Base-by-base conservation (phyloP, 2,888 invertebrate genomes). In the Caenorhabditis virilis region DNA sequence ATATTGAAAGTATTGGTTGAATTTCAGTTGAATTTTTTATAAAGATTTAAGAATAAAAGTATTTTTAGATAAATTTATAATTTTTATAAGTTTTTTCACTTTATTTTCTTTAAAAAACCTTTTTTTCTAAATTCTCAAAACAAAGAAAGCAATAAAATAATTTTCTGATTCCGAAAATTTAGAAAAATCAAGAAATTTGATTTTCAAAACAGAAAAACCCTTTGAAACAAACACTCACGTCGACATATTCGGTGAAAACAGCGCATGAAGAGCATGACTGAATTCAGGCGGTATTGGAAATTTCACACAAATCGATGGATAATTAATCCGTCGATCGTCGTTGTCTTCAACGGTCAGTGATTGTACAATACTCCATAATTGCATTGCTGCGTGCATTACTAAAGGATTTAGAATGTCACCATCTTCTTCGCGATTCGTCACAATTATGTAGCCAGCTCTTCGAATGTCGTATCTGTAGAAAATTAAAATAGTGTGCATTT, bases 201-300 rank as follows among this genome's bases (percentile, higher is more conserved):
- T n/a, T n/a, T n/a, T n/a, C n/a, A n/a, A n/a, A n/a, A n/a, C n/a
- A n/a, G n/a, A n/a, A n/a, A n/a, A n/a, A n/a, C n/a, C n/a, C n/a
- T n/a, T n/a, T n/a, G n/a, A n/a, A 50, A 13, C 16, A 49, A 33
- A 36, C 25, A 72, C 76, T 60, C 53, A 76, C 78, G 76, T 75
- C 26, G 78, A 73, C 41, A 77, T 69, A 54, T 80, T 78, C 9
- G 77, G 76, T 11, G 76, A 52, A 47, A 78, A 68, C 26, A 80
- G 56, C 18, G 71, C 54, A 43, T 73, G 67, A 18, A 80, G 54
- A 16, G 78, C 77, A 41, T 70, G 66, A 42, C 74, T 72, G 70
- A 81, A 76, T 43, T 81, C 79, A 23, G 73, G 73, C 20, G 81
- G 80, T 67, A 81, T 76, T 41, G 82, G 82, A 49, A 82, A 79